Evolutionary conservation across 1,140 invertebrate genomes (phyloP).

Genomic region (Philotrypesis tridentata): DNA sequence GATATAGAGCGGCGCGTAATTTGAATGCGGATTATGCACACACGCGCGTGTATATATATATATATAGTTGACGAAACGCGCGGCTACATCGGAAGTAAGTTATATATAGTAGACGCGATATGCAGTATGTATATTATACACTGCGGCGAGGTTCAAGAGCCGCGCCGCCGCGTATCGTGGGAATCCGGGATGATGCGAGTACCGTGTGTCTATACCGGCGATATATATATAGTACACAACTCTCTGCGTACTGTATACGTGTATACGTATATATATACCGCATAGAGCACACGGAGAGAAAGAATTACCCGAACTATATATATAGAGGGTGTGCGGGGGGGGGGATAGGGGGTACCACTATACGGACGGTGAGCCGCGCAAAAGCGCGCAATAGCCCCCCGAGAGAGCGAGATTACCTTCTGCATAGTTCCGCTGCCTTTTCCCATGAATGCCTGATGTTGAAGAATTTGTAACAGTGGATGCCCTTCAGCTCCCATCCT

Average conservation of each 20-base stretch:
- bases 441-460: constrained; percentile 96
- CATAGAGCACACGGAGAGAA: constrained; percentile 6
- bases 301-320: not conserved
- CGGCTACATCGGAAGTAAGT: constrained; percentile 19
- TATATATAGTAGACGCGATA: too few species aligned
- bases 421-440: constrained; percentile 94
- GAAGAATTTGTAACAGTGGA: constrained; percentile 96
- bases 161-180: constrained; percentile 14
- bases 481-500: constrained; percentile 94
- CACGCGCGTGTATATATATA: too few species aligned
- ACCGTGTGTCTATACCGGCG: not conserved
- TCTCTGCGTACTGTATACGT: too few species aligned
- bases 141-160: not conserved
- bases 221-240: not conserved
- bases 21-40: not conserved
- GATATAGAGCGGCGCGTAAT: not conserved
- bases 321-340: not conserved
- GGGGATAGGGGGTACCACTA: too few species aligned
- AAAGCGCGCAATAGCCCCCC: constrained; percentile 1
- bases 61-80: not conserved
- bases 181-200: constrained; percentile 34
- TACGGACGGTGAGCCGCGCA: not conserved
- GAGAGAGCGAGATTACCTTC: constrained; percentile 85
- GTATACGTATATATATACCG: not conserved
- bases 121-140: too few species aligned